Evolutionary conservation across 2,888 invertebrate genomes (phyloP).

Genomic region (Crocallis elinguaria): DNA sequence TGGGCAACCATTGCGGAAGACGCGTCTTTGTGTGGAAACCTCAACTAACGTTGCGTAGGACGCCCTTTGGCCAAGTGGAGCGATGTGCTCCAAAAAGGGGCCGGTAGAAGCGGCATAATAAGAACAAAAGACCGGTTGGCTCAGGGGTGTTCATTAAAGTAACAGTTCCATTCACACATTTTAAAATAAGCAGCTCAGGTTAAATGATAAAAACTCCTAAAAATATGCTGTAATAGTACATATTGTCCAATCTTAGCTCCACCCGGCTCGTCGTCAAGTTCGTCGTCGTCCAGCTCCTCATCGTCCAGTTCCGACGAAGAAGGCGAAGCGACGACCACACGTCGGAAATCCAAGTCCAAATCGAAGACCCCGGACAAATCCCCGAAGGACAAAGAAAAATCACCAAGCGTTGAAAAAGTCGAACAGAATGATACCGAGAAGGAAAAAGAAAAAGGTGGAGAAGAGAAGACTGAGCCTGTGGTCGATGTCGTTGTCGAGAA

Average conservation of each 20-base stretch:
- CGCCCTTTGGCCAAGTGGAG: no score
- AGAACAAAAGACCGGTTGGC: no score
- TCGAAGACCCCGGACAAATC: slow-evolving; percentile 75
- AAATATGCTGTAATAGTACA: not conserved
- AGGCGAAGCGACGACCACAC: slow-evolving; percentile 61
- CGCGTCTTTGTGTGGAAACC: no score
- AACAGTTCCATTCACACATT: no score
- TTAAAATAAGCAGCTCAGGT: no score
- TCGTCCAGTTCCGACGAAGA: slow-evolving; percentile 82
- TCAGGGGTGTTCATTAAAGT: no score
- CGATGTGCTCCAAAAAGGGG: no score
- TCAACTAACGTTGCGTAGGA: no score
- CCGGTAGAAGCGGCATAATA: no score
- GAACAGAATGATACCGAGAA: slow-evolving; percentile 53
- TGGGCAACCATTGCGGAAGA: no score
- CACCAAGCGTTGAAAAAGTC: slow-evolving; percentile 63
- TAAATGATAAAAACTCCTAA: not conserved
- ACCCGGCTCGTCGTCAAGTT: slow-evolving; percentile 80
- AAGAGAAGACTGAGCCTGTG: slow-evolving; percentile 80
- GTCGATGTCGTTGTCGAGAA: slow-evolving; percentile 77
- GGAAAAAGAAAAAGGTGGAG: slow-evolving; percentile 63
- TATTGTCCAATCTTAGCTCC: slow-evolving; percentile 56
- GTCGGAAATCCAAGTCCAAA: slow-evolving; percentile 67
- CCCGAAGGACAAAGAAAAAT: slow-evolving; percentile 64
- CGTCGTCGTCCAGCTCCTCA: slow-evolving; percentile 80